Conservation (phyloP, 1,140 invertebrate species). For the Drosophila nigrodunni region DNA sequence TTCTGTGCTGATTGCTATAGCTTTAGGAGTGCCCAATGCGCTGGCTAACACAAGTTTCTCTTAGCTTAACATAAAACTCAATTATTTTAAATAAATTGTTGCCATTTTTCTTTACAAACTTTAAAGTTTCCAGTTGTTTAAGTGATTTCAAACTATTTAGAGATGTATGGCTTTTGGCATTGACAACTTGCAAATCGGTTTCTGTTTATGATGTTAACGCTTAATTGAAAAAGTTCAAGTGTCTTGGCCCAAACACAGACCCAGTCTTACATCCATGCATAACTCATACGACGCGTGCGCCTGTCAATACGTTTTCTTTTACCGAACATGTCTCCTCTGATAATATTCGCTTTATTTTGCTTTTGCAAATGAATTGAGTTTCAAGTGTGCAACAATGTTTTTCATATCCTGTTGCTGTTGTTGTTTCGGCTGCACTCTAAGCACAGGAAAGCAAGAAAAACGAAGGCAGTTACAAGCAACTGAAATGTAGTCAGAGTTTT, state of each 20-base stretch:
- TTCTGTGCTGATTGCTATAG: constrained; percentile 28
- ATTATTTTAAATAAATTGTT: constrained; percentile 1
- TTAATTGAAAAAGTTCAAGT: constrained; percentile 77
- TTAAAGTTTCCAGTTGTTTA: constrained; percentile 3
- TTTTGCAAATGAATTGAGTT: constrained; percentile 71
- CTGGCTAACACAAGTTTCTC: constrained; percentile 33
- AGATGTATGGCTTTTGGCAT: not conserved
- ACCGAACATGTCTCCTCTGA: constrained; percentile 31
- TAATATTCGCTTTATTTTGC: constrained; percentile 28
- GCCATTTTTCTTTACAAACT: not conserved
- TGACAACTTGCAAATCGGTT: constrained; percentile 14
- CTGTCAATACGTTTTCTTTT: not conserved
- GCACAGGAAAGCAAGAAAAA: constrained; percentile 14
- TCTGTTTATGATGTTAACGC: constrained; percentile 54
- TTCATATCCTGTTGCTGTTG: constrained; percentile 18
- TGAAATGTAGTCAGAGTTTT: constrained; percentile 50
- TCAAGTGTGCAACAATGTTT: constrained; percentile 70
- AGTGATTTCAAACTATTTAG: not conserved
- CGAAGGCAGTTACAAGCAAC: not conserved
- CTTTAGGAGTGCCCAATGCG: constrained; percentile 25
- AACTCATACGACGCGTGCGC: constrained; percentile 66
- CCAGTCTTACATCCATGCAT: constrained; percentile 14
- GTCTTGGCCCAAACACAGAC: constrained; percentile 26
- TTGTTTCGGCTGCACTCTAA: constrained; percentile 28
- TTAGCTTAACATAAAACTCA: constrained; percentile 13